Evolutionary conservation across 2,888 invertebrate genomes (phyloP).

Genomic region (Pollenia labialis): DNA sequence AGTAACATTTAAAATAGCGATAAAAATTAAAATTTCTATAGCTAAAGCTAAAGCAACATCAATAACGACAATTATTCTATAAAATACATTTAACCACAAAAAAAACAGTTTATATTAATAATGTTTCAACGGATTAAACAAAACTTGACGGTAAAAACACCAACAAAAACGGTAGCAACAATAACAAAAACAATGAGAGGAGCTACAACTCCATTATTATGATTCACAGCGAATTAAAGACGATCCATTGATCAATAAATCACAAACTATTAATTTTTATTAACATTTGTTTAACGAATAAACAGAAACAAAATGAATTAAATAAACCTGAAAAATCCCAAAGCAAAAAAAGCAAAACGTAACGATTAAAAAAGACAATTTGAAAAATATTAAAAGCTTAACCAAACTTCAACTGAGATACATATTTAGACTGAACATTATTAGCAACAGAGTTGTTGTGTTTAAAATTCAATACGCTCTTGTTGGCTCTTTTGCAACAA

Average conservation of each 20-base stretch:
- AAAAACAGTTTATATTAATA: constrained; percentile 39
- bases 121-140: constrained; percentile 59
- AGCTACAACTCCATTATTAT: constrained; percentile 51
- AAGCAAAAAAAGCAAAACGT: constrained; percentile 7
- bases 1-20: constrained; percentile 42
- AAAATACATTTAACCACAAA: constrained; percentile 25
- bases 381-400: constrained; percentile 25
- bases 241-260: constrained; percentile 58
- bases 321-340: constrained; percentile 33
- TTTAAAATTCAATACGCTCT: constrained; percentile 28
- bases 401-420: constrained; percentile 52
- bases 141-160: constrained; percentile 38
- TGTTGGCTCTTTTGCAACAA: not conserved
- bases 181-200: constrained; percentile 44
- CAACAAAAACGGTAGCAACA: constrained; percentile 31
- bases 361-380: constrained; percentile 38
- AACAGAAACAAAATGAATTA: constrained; percentile 31
- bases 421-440: constrained; percentile 61
- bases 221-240: constrained; percentile 57
- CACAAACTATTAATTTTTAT: constrained; percentile 57
- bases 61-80: constrained; percentile 39
- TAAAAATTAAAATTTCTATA: constrained; percentile 21
- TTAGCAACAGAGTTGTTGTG: constrained; percentile 30
- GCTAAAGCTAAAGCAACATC: constrained; percentile 14
- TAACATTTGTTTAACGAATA: constrained; percentile 53